These are phyloP conservation scores for Sphyrna mokarran DNA, from an alignment of 2,113 vertebrate species.

Conservation along the genomic window DNA sequence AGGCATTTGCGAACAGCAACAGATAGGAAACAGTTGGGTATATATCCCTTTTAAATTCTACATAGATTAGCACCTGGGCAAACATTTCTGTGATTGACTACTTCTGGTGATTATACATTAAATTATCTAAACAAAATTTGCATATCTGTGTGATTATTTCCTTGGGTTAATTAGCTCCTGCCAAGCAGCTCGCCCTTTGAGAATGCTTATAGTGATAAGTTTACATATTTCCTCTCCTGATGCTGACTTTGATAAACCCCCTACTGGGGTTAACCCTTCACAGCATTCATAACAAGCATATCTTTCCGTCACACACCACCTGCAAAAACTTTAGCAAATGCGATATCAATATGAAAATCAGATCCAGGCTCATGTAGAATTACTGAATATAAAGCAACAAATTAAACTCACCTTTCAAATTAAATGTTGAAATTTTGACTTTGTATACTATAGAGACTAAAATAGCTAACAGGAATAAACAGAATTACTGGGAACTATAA, in stretches of 20 bases:
- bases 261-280: slow-evolving; percentile 56
- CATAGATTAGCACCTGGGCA: slow-evolving; percentile 63
- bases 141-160: slow-evolving; percentile 98
- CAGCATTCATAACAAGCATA: slow-evolving; percentile 21
- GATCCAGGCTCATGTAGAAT: neutral
- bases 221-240: slow-evolving; percentile 66
- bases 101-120: slow-evolving; percentile 75
- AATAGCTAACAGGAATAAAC: slow-evolving; percentile 65
- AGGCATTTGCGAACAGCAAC: neutral
- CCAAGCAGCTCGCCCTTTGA: slow-evolving; percentile 79
- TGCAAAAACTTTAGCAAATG: slow-evolving; percentile 16
- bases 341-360: neutral
- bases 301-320: neutral
- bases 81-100: slow-evolving; percentile 77
- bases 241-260: slow-evolving; percentile 67
- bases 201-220: slow-evolving; percentile 83
- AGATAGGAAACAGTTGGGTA: slow-evolving; percentile 46
- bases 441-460: neutral
- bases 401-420: neutral
- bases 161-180: slow-evolving; percentile 96
- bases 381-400: neutral
- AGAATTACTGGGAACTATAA: slow-evolving; percentile 50
- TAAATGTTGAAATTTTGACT: neutral
- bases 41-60: slow-evolving; percentile 60
- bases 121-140: slow-evolving; percentile 96